Conservation (phyloP, 2,888 invertebrate species). For the Formica aserva region DNA sequence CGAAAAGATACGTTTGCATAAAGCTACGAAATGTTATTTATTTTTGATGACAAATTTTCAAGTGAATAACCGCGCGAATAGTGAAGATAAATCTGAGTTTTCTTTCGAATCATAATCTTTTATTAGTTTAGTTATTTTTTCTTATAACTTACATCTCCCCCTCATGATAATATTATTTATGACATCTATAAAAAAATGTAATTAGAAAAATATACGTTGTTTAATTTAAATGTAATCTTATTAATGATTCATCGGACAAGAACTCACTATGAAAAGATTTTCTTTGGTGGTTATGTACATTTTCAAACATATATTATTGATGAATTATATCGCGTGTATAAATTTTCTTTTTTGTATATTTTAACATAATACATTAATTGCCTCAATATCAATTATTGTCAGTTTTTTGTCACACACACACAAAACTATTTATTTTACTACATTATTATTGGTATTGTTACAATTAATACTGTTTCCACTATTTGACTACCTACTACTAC, state of each 20-base stretch:
- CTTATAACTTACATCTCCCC: slow-evolving; percentile 5
- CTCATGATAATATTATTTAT: slow-evolving; percentile 30
- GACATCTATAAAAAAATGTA: background rate
- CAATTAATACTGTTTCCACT: slow-evolving; percentile 27
- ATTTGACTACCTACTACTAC: background rate
- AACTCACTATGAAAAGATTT: background rate
- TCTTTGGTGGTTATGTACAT: background rate
- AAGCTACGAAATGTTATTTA: slow-evolving; percentile 49
- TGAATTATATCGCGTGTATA: slow-evolving; percentile 7
- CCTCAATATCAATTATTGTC: background rate
- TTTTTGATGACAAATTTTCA: slow-evolving; percentile 46
- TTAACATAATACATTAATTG: background rate
- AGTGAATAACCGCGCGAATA: slow-evolving; percentile 15
- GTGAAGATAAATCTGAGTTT: slow-evolving; percentile 31
- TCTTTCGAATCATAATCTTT: slow-evolving; percentile 2
- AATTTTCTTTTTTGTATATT: slow-evolving; percentile 12
- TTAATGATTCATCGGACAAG: slow-evolving; percentile 2
- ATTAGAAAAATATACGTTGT: slow-evolving; percentile 7
- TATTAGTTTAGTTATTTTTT: slow-evolving; percentile 1
- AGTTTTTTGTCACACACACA: background rate
- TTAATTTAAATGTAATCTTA: slow-evolving; percentile 30
- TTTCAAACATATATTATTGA: background rate
- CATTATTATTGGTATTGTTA: slow-evolving; percentile 32
- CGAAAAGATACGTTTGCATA: slow-evolving; percentile 33
- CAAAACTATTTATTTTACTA: slow-evolving; percentile 4